These are phyloP conservation scores for Enteromius radiatus DNA, from an alignment of 2,797 vertebrate genomes.

Conservation along the genomic window DNA sequence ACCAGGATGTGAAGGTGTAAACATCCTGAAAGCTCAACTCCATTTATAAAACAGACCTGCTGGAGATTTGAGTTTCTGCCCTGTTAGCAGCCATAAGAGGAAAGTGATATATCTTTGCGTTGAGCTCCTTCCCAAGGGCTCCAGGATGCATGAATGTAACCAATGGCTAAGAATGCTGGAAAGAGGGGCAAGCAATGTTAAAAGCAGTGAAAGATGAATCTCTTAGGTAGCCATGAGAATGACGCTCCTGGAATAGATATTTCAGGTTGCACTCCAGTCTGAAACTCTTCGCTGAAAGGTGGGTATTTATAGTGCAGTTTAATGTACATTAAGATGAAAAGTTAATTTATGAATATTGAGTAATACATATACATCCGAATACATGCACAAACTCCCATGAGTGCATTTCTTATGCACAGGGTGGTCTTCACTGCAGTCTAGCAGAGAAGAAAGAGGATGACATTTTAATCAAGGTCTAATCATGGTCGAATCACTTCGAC, in stretches of 20 bases:
- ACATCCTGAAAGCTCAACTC: constrained; percentile 40
- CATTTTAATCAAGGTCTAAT: background rate
- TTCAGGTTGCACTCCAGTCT: constrained; percentile 23
- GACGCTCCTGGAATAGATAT: constrained; percentile 38
- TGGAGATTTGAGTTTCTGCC: constrained; percentile 56
- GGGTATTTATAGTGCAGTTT: constrained; percentile 17
- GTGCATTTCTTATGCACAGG: background rate
- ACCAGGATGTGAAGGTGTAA: constrained; percentile 33
- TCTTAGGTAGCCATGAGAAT: constrained; percentile 28
- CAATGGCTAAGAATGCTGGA: constrained; percentile 51
- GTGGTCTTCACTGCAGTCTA: background rate
- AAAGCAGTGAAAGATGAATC: constrained; percentile 57
- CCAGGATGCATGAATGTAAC: constrained; percentile 51
- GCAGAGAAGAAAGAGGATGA: background rate
- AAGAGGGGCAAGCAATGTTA: constrained; percentile 59
- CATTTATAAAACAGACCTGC: constrained; percentile 59
- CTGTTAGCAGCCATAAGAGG: constrained; percentile 54
- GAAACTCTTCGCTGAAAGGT: background rate
- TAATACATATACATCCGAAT: constrained; percentile 11
- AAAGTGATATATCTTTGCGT: constrained; percentile 57
- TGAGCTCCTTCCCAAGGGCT: constrained; percentile 47
- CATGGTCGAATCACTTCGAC: too few species aligned
- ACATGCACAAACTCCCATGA: background rate
- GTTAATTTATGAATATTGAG: constrained; percentile 17
- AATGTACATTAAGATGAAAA: constrained; percentile 13